These are phyloP conservation scores for Crossaster papposus DNA, from an alignment of 53 echinoderm and acorn worm genomes.

Conservation along the genomic window DNA sequence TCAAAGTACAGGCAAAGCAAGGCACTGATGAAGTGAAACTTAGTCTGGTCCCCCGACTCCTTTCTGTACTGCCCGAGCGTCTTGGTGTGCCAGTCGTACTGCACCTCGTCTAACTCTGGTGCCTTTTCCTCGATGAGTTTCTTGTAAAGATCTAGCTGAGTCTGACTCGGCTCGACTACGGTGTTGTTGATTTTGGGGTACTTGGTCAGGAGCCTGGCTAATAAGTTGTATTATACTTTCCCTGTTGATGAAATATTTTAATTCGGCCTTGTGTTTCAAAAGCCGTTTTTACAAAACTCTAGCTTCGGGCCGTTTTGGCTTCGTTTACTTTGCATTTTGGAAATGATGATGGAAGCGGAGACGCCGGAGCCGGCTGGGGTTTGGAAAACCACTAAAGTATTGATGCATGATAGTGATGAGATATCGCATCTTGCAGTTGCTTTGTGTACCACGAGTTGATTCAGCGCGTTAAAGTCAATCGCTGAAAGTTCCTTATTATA, in stretches of 20 bases:
- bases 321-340: too few species aligned
- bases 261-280: too few species aligned
- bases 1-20: conserved; percentile 75
- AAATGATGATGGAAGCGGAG: too few species aligned
- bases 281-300: too few species aligned
- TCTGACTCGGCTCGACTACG: conserved; percentile 69
- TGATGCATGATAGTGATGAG: too few species aligned
- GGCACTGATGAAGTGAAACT: conserved; percentile 76
- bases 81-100: conserved; percentile 60
- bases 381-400: too few species aligned
- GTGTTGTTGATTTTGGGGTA: conserved; percentile 62
- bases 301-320: too few species aligned
- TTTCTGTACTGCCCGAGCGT: conserved; percentile 55
- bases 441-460: too few species aligned
- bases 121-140: conserved; percentile 26
- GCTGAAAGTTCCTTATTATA: too few species aligned
- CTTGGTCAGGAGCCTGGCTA: conserved; percentile 1
- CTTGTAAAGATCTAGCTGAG: conserved; percentile 63
- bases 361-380: too few species aligned
- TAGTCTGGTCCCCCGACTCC: conserved; percentile 26
- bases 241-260: background rate
- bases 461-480: too few species aligned
- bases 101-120: background rate
- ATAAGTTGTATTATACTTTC: background rate
- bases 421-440: too few species aligned